Base-by-base conservation (phyloP, 2,888 invertebrate genomes). In the Abrostola triplasia region DNA sequence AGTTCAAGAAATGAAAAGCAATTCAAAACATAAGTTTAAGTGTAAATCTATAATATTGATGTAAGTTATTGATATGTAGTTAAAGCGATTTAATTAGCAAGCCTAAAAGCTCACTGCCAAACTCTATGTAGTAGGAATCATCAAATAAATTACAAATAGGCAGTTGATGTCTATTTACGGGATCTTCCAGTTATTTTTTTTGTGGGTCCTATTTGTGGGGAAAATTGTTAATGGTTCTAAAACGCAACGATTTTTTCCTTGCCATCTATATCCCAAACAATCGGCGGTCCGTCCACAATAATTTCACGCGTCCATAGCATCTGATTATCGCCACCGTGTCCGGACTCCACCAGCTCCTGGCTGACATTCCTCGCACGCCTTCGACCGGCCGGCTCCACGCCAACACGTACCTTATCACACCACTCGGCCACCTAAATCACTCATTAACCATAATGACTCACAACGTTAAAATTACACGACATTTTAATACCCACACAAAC, bases 331-430 rank as follows among this genome's bases (percentile, higher is more conserved):
- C 67, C 67, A 59, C 59, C 62, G 51, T 49, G 69, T 63, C 53
- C 67, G 59, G 48, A 58, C 48, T 50, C 47, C 60, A 64, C 62
- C 72, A 68, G 74, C 82, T 79, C 73, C 81, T 73, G 77, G 48
- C 59, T 73, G 67, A 60, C 80, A 79, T 76, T 75, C 80, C 80
- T 60, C 54, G 74, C 67, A 60, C 71, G 63, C 72, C 76, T 64
- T 57, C 48, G 54, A 67, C 64, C 67, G 66, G 57, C 62, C 66
- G 66, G 48, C 60, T 64, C 64, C 56, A 56, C 61, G 65, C 68
- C 70, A 79, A 65, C 77, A 70, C 65, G 67, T 68, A 73, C 65
- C 80, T 80, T 79, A 80, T 82, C 79, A 70, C 76, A 68, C 67
- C 60, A 74, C 61, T 79, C 70, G 67, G 40, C 73, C 61, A 71